Conservation (phyloP, 2,888 invertebrate genomes). For the Megalurothrips usitatus region DNA sequence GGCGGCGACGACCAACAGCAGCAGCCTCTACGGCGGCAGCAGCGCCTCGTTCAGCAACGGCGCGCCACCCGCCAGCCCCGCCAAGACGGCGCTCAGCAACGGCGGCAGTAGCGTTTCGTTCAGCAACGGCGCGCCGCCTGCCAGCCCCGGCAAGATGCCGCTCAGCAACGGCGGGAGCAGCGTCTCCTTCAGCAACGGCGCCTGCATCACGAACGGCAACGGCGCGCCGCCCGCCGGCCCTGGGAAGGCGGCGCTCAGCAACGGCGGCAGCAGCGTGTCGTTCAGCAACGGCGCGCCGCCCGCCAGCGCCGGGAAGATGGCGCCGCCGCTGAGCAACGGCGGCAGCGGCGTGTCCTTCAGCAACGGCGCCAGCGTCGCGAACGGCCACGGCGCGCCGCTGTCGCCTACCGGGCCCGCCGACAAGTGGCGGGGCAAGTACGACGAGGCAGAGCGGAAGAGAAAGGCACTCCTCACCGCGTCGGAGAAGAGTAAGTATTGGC, state of each 20-base stretch:
- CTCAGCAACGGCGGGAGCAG: background rate
- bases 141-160: background rate
- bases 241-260: background rate
- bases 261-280: background rate
- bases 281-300: constrained; percentile 4
- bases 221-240: background rate
- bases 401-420: constrained; percentile 24
- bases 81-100: background rate
- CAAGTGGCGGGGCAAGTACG: constrained; percentile 65
- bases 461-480: constrained; percentile 62
- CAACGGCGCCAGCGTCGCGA: background rate
- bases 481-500: constrained; percentile 64
- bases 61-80: background rate
- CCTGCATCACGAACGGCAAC: background rate
- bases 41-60: background rate
- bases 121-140: constrained; percentile 16
- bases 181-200: no score
- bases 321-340: background rate
- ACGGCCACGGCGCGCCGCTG: constrained; percentile 19
- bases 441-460: constrained; percentile 65
- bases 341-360: background rate
- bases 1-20: no score
- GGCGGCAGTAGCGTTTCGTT: background rate
- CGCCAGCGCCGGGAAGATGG: constrained; percentile 22
- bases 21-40: background rate